Evolutionary conservation across 2,888 invertebrate species (phyloP).

Genomic region (Anthrax anthrax): DNA sequence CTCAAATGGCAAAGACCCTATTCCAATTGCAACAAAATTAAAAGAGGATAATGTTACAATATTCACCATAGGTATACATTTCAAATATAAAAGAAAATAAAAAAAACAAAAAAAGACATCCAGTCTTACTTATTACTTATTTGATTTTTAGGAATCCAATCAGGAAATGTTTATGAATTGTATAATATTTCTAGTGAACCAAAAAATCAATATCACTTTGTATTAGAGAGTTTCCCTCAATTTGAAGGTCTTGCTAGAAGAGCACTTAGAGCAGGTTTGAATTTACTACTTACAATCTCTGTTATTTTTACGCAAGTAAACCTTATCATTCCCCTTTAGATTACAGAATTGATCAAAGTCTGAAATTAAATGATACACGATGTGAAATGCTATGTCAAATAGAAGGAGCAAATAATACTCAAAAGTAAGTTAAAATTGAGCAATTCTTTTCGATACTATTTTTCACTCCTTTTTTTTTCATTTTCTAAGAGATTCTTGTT

Average conservation of each 20-base stretch:
- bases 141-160: constrained; percentile 41
- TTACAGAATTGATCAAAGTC: constrained; percentile 44
- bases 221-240: constrained; percentile 51
- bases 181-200: constrained; percentile 49
- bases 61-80: constrained; percentile 35
- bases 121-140: too few relatives aligned
- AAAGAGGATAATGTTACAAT: constrained; percentile 39
- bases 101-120: not conserved
- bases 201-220: constrained; percentile 46
- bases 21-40: constrained; percentile 42
- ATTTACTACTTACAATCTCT: too few relatives aligned
- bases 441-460: too few relatives aligned
- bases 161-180: constrained; percentile 48
- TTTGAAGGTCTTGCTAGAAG: constrained; percentile 52
- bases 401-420: not conserved
- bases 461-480: not conserved
- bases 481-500: constrained; percentile 35
- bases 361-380: constrained; percentile 35
- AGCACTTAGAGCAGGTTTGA: constrained; percentile 32
- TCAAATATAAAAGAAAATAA: not conserved
- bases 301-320: too few relatives aligned
- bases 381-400: constrained; percentile 42
- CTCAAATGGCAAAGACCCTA: constrained; percentile 53
- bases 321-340: too few relatives aligned
- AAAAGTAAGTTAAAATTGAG: not conserved